Evolutionary conservation across 1,140 invertebrate species (phyloP).

Genomic region (Drosophila sechellia): DNA sequence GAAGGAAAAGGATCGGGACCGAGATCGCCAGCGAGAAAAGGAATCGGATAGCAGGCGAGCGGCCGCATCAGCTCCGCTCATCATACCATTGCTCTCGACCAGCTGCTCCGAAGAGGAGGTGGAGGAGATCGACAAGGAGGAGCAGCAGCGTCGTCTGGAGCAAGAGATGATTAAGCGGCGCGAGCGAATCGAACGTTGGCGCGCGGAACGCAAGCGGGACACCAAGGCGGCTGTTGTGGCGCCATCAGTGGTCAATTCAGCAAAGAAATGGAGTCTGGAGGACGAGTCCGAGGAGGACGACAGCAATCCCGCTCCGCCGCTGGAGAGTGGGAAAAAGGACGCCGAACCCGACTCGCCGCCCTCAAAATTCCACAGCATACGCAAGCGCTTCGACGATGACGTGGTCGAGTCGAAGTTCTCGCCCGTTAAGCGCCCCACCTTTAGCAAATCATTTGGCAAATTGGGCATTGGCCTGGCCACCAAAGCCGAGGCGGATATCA

Average conservation of each 20-base stretch:
- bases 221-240: conserved; percentile 79
- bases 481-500: conserved; percentile 26
- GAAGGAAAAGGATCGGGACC: conserved; percentile 56
- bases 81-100: conserved; percentile 65
- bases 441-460: conserved; percentile 50
- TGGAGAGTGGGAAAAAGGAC: conserved; percentile 59
- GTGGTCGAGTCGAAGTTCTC: conserved; percentile 86
- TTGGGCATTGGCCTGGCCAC: conserved; percentile 42
- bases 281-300: conserved; percentile 92
- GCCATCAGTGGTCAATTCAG: conserved; percentile 73
- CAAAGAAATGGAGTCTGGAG: conserved; percentile 96
- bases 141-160: conserved; percentile 95
- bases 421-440: conserved; percentile 65
- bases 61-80: conserved; percentile 20
- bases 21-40: conserved; percentile 57
- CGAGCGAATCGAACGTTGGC: conserved; percentile 96
- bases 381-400: conserved; percentile 85
- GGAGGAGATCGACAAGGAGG: conserved; percentile 86
- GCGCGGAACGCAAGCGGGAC: conserved; percentile 94
- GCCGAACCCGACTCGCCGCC: conserved; percentile 67
- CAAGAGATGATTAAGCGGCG: conserved; percentile 98
- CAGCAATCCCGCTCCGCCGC: conserved; percentile 71
- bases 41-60: conserved; percentile 55
- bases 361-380: conserved; percentile 83
- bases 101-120: conserved; percentile 64